A percentile compares a stretch with the other conserved stretches of the same genome.
Evolutionary conservation across 2,888 invertebrate genomes (phyloP).

Genomic region (Leptinotarsa peninsularis): DNA sequence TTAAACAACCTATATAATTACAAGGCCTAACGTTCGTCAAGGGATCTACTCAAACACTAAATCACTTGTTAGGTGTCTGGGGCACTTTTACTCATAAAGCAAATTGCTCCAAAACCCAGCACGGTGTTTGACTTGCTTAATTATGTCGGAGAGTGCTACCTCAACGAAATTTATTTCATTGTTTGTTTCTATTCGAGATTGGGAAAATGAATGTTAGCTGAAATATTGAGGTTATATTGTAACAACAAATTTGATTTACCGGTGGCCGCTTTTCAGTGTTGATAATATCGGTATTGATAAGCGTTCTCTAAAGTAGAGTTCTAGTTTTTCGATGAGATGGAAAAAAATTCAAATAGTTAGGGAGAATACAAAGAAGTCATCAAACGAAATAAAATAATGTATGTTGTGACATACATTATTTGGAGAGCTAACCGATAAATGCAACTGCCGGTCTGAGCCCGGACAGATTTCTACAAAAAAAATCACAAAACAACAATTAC

Average conservation of each 20-base stretch:
- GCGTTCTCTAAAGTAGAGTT: no score
- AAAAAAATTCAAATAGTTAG: no score
- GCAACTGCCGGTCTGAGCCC: no score
- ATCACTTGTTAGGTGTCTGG: constrained; percentile 6
- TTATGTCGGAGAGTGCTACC: constrained; percentile 11
- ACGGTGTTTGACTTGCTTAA: constrained; percentile 8
- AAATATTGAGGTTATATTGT: background rate
- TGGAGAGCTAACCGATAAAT: no score
- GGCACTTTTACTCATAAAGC: constrained; percentile 11
- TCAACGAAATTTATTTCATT: background rate
- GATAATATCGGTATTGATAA: no score
- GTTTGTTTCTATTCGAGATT: background rate
- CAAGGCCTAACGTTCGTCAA: background rate
- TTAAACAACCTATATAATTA: background rate
- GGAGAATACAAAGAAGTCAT: no score
- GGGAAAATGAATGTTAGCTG: background rate
- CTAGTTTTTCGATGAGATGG: no score
- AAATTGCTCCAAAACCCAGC: constrained; percentile 12
- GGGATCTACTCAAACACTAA: constrained; percentile 13
- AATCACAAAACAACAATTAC: no score
- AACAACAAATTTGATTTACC: background rate
- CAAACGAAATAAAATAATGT: no score
- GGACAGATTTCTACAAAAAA: no score
- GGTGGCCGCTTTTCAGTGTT: background rate
- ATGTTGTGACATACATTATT: no score